These are phyloP conservation scores for Tolypeutes matacus DNA, from an alignment of 2,797 vertebrate species.

Conservation along the genomic window DNA sequence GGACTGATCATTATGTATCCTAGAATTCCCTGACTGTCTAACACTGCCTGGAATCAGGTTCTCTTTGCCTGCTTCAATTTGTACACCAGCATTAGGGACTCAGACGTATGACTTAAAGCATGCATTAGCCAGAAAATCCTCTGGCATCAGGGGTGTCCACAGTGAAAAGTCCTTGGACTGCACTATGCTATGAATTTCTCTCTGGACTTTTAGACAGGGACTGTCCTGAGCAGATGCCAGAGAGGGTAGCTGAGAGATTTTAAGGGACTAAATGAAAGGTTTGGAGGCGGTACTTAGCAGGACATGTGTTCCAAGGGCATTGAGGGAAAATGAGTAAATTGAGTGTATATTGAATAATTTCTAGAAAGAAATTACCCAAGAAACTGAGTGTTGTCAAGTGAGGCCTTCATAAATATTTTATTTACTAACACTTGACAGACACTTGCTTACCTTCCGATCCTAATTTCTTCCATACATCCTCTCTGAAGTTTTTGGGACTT, in stretches of 20 bases:
- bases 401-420: background rate
- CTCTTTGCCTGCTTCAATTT: background rate
- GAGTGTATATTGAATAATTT: background rate
- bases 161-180: rapidly evolving
- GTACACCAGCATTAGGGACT: background rate
- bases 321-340: background rate
- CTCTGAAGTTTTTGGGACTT: background rate
- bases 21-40: background rate
- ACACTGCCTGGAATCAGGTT: background rate
- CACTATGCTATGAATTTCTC: background rate
- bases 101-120: rapidly evolving
- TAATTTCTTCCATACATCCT: background rate
- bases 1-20: background rate
- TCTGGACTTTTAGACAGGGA: background rate
- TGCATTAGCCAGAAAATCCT: background rate
- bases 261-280: background rate
- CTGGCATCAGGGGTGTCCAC: background rate
- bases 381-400: background rate
- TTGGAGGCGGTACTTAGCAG: background rate
- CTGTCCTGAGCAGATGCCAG: rapidly evolving
- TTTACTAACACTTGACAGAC: background rate
- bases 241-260: background rate
- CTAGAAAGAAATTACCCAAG: background rate
- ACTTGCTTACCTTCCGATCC: background rate
- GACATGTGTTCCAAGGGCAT: background rate